These are phyloP conservation scores for Trachymyrmex cornetzi DNA, from an alignment of 1,140 invertebrate genomes.

Conservation along the genomic window DNA sequence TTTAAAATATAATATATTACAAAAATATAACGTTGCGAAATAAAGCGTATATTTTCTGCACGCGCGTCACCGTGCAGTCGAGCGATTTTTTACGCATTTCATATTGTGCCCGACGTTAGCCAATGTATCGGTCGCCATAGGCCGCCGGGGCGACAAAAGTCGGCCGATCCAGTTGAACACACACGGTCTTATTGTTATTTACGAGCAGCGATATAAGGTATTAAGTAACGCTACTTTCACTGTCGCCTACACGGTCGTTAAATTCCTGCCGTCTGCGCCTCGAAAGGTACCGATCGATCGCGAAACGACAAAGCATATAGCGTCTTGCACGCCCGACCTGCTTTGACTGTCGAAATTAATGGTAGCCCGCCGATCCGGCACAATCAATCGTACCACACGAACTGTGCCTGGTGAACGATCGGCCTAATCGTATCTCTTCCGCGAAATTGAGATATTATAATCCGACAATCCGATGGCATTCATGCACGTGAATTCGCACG, in stretches of 20 bases:
- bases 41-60: neutral
- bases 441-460: constrained; percentile 56
- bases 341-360: constrained; percentile 57
- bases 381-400: constrained; percentile 1
- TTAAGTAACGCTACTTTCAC: constrained; percentile 83
- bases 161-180: constrained; percentile 66
- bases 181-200: constrained; percentile 73
- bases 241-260: constrained; percentile 80
- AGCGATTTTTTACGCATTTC: constrained; percentile 56
- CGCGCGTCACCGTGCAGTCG: constrained; percentile 13
- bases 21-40: constrained; percentile 16
- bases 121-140: constrained; percentile 39
- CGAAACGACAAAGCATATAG: constrained; percentile 34
- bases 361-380: neutral
- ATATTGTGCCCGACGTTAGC: constrained; percentile 46
- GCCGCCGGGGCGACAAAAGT: constrained; percentile 68
- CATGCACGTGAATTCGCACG: constrained; percentile 16
- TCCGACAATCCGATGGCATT: constrained; percentile 9
- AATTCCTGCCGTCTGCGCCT: constrained; percentile 72
- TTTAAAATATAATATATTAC: neutral
- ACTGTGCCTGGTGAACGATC: neutral
- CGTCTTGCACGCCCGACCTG: constrained; percentile 13
- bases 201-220: constrained; percentile 75
- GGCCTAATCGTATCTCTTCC: constrained; percentile 38
- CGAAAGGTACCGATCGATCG: constrained; percentile 66